Evolutionary conservation across 2,888 invertebrate genomes (phyloP).

Genomic region (Archips crataeganus): DNA sequence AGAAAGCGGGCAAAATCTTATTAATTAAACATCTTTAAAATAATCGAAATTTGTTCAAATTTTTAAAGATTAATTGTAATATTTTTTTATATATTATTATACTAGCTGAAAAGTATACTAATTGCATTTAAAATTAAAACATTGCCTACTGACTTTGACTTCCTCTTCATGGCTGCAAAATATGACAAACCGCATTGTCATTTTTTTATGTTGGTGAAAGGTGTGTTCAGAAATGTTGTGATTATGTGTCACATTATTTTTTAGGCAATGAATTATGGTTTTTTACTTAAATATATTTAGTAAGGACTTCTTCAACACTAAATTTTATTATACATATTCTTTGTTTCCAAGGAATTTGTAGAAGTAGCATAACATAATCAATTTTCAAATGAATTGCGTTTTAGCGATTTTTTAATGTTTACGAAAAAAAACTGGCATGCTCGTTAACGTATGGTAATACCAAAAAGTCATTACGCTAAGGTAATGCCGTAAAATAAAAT

Average conservation of each 20-base stretch:
- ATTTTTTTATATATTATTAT: neutral
- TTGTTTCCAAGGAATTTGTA: neutral
- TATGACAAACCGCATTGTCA: constrained; percentile 36
- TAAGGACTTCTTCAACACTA: neutral
- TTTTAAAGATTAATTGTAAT: constrained; percentile 6
- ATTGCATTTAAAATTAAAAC: neutral
- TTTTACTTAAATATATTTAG: neutral
- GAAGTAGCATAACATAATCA: neutral
- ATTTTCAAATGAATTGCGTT: neutral
- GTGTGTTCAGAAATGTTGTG: constrained; percentile 19
- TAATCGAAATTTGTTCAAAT: neutral
- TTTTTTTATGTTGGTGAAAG: constrained; percentile 41
- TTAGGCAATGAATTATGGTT: neutral
- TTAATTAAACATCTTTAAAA: constrained; percentile 49
- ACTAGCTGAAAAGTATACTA: neutral
- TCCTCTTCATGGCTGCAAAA: constrained; percentile 33
- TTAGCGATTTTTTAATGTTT: neutral
- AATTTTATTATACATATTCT: neutral
- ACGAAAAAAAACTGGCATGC: neutral
- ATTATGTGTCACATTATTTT: constrained; percentile 9
- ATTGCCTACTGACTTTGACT: constrained; percentile 13
- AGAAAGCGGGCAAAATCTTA: constrained; percentile 63
- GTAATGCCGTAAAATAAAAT: constrained; percentile 9
- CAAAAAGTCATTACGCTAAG: neutral
- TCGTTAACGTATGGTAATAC: constrained; percentile 29